Base-by-base conservation (phyloP, 2,888 invertebrate genomes). In the Conus canariensis region DNA sequence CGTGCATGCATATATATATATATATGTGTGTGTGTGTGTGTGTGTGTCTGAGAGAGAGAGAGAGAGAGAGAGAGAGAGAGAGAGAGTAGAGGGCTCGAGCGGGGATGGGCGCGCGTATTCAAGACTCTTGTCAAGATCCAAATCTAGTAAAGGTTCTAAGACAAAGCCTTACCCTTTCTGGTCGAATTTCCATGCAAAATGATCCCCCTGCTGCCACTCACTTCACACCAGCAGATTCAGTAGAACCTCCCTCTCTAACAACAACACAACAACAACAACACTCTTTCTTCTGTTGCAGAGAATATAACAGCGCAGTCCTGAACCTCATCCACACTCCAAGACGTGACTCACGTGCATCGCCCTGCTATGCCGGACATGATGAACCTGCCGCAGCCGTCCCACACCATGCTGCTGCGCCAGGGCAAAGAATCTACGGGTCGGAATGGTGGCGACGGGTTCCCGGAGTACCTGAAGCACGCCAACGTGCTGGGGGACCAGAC, bases 401-500 rank as follows among this genome's bases (percentile, higher is more conserved):
- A 56, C 89, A 19, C 45, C 60, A 25, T 60, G 60, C 22, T 70
- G 64, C n/a, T 70, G 70, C 83, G 85, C 45, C 60, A 64, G 22
- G 45, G 56, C 89, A 89, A 88, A 64, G 88, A 88, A 67, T 45
- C 88, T n/a, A 6, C 45, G 45, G 12, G 64, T 5, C 25, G 45
- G 7, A 9, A 7, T 8, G 3, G 45, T 3, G 14, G 45, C 16
- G 83, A 64, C 1, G 85, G 85, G n/a, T 89, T 89, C n/a, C 89
- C 89, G 16, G 85, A 77, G 30, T 70, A 89, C 77, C 86, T 89
- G 19, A 89, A 89, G 60, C 59, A 89, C 74, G 64, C 86, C 19
- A 45, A 77, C 60, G 45, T 85, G 14, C 58, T 89, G 85, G 59
- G 77, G 0, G 89, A 85, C 30, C 9, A n/a, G 0, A 19, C 12